Evolutionary conservation across 2,888 invertebrate genomes (phyloP), one percentile per base, ranked within the genome.

Genomic region (Actias luna): DNA sequence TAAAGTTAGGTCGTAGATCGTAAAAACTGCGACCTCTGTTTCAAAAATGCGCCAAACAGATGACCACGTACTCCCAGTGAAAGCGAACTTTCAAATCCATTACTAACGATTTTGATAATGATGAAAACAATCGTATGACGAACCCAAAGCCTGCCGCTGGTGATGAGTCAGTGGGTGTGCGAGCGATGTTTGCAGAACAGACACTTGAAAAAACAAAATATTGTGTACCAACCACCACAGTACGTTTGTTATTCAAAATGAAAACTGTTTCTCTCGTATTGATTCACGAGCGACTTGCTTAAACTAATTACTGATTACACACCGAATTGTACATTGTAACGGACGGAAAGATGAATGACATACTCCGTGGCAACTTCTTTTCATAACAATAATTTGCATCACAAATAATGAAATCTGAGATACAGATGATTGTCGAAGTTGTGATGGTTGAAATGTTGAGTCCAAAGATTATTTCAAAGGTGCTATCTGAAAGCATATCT

Each of bases 81-180:
- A 50, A 50, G 46, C 25, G 25, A 50, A 25, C 46, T 50, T 50
- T 50, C 46, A 50, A 50, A 50, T 12, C 25, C 46, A 50, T 22
- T 50, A 50, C 46, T 25, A 50, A 50, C 46, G 25, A 25, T 50
- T 22, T 25, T 25, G 46, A 25, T 50, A 50, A 50, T 50, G 46
- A 50, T 50, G 46, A 50, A 25, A 50, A 50, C 55, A 29, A 55
- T 55, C 16, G 29, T 55, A n/a, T 55, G 55, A 29, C 55, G 55
- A 29, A 14, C n/a, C n/a, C 55, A n/a, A 29, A 5, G 27, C 29
- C 55, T 55, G n/a, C 29, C 27, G 55, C n/a, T 55, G 55, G 1
- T 27, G 29, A 50, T 50, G 46, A 50, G 22, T 50, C 46, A 50
- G 46, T 50, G 46, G 25, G 46, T 25, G 22, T 16, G 46, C 46